A percentile compares a stretch with the other conserved stretches of the same genome.
These are phyloP conservation scores for Lottia scabra DNA, from an alignment of 2,888 invertebrate genomes.

Conservation along the genomic window DNA sequence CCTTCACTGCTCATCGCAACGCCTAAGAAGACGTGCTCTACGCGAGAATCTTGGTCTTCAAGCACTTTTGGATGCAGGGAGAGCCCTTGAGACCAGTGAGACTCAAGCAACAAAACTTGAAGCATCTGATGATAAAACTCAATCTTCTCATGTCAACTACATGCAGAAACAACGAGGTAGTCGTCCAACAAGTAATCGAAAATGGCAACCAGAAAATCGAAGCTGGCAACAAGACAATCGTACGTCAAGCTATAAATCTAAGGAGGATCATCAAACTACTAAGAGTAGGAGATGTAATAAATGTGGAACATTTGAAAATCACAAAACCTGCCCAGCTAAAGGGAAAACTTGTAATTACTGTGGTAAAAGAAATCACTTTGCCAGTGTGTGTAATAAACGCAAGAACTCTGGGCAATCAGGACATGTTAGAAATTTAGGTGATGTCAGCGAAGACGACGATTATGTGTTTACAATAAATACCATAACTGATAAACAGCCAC, in stretches of 20 bases:
- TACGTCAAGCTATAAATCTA: too few relatives aligned
- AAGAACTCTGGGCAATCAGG: neutral
- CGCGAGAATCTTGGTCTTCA: conserved; percentile 4
- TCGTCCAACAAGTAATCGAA: neutral
- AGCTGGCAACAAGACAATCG: too few relatives aligned
- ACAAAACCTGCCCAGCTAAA: conserved; percentile 16
- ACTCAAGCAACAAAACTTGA: conserved; percentile 9
- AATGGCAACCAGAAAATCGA: too few relatives aligned
- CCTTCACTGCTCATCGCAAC: conserved; percentile 6
- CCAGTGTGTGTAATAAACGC: conserved; percentile 5
- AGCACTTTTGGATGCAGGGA: conserved; percentile 9
- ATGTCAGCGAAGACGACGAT: neutral
- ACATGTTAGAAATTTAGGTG: conserved; percentile 16
- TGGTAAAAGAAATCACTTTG: conserved; percentile 9
- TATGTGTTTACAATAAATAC: neutral
- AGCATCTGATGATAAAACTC: neutral
- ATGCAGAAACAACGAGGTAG: conserved; percentile 6
- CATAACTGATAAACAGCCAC: neutral
- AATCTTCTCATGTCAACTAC: too few relatives aligned
- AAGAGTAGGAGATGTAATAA: conserved; percentile 9
- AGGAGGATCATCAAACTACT: too few relatives aligned
- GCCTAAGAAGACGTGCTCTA: conserved; percentile 5
- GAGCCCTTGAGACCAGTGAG: conserved; percentile 14
- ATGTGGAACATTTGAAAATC: conserved; percentile 15
- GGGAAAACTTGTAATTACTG: neutral